phyloP scores from a whole-genome alignment of 2,113 vertebrate genomes.

The Nerophis ophidion region DNA sequence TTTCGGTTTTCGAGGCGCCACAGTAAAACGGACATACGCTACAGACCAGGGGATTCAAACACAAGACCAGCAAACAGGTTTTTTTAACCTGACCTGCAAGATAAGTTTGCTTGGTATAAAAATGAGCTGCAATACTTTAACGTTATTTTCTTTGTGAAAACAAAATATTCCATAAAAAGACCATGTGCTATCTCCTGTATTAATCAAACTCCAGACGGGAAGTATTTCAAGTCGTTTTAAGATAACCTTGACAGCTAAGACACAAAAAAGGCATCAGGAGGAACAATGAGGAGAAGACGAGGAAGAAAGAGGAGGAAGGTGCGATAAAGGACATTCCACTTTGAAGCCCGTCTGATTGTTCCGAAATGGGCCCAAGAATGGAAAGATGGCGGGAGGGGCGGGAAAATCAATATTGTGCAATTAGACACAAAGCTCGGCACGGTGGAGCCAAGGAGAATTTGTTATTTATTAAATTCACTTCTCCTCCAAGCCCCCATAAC shows the following conservation, averaged over 20 bases:
- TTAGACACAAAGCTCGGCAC: slow-evolving; percentile 71
- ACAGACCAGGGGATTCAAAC: no score
- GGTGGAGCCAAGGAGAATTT: slow-evolving; percentile 63
- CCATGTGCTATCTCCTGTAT: slow-evolving; percentile 18
- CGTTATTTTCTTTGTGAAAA: no score
- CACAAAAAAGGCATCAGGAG: slow-evolving; percentile 29
- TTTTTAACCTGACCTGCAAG: no score
- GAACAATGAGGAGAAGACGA: slow-evolving; percentile 8
- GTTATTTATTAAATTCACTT: slow-evolving; percentile 71
- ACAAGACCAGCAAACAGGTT: no score
- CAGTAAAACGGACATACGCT: no score
- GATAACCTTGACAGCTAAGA: slow-evolving; percentile 39
- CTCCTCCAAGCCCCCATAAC: slow-evolving; percentile 46
- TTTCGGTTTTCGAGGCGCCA: no score
- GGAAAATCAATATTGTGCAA: slow-evolving; percentile 72
- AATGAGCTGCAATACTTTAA: no score
- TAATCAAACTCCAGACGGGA: slow-evolving; percentile 21
- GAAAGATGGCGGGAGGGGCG: slow-evolving; percentile 46
- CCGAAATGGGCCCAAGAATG: slow-evolving; percentile 62
- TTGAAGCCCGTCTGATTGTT: slow-evolving; percentile 66
- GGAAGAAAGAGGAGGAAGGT: slow-evolving; percentile 2
- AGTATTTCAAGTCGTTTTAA: slow-evolving; percentile 25
- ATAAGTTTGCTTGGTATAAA: no score
- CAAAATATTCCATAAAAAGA: background rate
- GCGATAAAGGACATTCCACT: slow-evolving; percentile 55